phyloP scores from a whole-genome alignment of 2,797 vertebrate species.

The Cryptoprocta ferox region DNA sequence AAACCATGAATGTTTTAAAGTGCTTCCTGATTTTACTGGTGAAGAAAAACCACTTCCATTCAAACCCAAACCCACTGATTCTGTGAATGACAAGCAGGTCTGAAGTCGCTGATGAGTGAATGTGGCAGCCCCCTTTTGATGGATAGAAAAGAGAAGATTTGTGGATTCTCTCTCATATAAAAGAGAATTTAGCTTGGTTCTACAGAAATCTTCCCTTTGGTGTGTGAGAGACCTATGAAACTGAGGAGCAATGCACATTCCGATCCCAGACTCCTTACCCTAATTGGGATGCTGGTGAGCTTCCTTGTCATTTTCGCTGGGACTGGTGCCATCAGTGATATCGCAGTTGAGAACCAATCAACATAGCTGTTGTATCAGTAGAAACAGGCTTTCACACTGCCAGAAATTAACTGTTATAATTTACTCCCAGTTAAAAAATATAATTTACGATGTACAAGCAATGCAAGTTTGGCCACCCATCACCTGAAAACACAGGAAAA shows the following conservation, averaged over 20 bases:
- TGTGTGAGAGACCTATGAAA: background rate
- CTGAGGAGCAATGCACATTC: background rate
- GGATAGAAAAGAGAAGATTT: background rate
- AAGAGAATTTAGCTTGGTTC: conserved; percentile 36
- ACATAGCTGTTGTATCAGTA: background rate
- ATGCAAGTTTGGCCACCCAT: background rate
- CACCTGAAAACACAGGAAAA: background rate
- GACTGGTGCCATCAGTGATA: background rate
- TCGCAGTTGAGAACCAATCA: background rate
- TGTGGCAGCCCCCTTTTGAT: background rate
- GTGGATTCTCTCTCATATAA: background rate
- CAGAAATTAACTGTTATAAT: conserved; percentile 21
- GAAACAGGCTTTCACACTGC: conserved; percentile 48
- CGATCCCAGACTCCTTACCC: background rate
- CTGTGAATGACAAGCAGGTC: background rate
- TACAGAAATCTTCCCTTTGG: background rate
- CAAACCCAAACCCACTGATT: conserved; percentile 46
- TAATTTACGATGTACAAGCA: background rate
- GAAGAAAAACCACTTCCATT: conserved; percentile 29
- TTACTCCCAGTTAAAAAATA: background rate
- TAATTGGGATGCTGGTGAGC: background rate
- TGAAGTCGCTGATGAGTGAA: background rate
- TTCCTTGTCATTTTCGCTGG: background rate
- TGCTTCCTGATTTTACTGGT: background rate
- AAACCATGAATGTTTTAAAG: background rate